Percentiles rank a stretch among this genome's conserved stretches.
phyloP scores from a whole-genome alignment of 2,113 vertebrate species.

The Mesocricetus auratus region DNA sequence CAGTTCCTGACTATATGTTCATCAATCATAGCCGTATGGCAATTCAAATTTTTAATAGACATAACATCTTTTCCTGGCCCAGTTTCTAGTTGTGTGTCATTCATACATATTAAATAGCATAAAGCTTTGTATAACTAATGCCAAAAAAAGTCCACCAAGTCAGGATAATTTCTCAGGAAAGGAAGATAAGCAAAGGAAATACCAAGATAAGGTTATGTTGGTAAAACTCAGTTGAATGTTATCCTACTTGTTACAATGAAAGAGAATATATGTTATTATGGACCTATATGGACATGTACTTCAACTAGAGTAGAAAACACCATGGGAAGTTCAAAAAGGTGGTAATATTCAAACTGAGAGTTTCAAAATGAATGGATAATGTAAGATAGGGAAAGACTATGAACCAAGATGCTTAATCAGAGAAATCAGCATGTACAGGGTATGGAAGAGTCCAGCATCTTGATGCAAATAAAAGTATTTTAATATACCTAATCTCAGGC shows the following conservation, averaged over 20 bases:
- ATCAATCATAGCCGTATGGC: not conserved
- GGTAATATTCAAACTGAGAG: not conserved
- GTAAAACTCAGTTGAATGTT: not conserved
- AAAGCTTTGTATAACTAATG: not conserved
- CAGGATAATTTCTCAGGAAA: not conserved
- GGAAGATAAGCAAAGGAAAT: not conserved
- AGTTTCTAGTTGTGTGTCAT: not conserved
- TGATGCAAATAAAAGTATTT: not conserved
- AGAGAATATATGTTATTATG: not conserved
- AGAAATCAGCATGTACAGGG: not conserved
- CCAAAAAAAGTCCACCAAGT: not conserved
- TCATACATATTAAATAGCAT: not conserved
- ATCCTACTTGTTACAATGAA: not conserved
- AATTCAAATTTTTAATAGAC: not conserved
- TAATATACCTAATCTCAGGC: not conserved
- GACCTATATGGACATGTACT: not conserved
- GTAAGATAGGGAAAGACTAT: not conserved
- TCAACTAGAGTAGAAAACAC: not conserved
- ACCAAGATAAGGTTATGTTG: not conserved
- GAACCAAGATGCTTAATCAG: not conserved
- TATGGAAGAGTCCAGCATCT: not conserved
- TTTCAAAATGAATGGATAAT: not conserved
- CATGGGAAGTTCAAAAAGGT: not conserved
- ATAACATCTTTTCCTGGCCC: not conserved
- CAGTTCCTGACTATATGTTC: not conserved